Base-by-base conservation (phyloP, 2,888 invertebrate genomes). In the Folsomia candida region DNA sequence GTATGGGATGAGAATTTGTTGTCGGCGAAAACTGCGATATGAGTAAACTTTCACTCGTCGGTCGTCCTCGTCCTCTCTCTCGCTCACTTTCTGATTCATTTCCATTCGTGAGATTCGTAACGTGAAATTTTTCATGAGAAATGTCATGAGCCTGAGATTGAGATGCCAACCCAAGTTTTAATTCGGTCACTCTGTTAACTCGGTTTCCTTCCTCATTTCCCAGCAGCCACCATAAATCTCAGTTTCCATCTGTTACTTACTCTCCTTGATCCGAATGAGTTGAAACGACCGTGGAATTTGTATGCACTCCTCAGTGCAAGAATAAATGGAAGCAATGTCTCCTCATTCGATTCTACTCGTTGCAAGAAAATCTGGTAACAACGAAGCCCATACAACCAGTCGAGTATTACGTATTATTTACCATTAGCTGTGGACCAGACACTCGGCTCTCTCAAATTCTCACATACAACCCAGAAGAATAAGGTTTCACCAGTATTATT, bases 131-230 rank as follows among this genome's bases (percentile, higher is more conserved):
- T 62, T 28, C 29, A 62, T 26, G 29, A 28, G 62, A 59, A 59
- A 59, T 11, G 22, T 37, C 37, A 37, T 37, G 37, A 37, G 37
- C 37, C 37, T 14, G 37, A 37, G 37, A 37, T 37, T 37, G 37
- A 37, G 37, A 37, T 37, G 37, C 37, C 37, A 37, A 37, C 37
- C n/a, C 37, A 37, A 37, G 67, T 75, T 75, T 75, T 72, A 74
- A 75, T 76, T 69, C 73, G 71, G 71, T 72, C 76, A 75, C 71
- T 76, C 66, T 64, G 74, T 68, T 73, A 73, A 73, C 73, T 76
- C 74, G 66, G 75, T 75, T 78, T 76, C 78, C 76, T 76, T 74
- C 71, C 73, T 74, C 71, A 76, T 76, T 78, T 78, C 71, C 78
- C 73, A 76, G 76, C 76, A 77, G 71, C 66, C 63, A 26, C 72